A percentile compares a stretch with the other conserved stretches of the same genome.
These are phyloP conservation scores for Panurus biarmicus DNA, from an alignment of 2,113 vertebrate species.

Conservation along the genomic window DNA sequence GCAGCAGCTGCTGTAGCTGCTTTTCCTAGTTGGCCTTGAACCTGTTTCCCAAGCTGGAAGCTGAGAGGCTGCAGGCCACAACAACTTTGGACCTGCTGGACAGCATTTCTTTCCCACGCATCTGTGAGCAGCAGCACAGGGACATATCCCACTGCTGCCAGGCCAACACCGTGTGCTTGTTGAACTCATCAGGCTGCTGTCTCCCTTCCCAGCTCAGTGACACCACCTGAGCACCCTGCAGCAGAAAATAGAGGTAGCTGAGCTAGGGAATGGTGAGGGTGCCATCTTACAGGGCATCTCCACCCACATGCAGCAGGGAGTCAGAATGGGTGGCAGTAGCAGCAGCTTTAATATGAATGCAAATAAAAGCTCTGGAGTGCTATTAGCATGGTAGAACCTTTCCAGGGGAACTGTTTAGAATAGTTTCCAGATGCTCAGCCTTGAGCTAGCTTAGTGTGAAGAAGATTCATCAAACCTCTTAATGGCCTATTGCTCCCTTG, in stretches of 20 bases:
- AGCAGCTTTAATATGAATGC: not conserved
- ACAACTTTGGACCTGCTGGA: not conserved
- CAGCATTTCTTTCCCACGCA: not conserved
- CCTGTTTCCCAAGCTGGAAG: not conserved
- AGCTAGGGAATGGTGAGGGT: not conserved
- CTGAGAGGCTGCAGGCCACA: not conserved
- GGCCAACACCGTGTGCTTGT: not conserved
- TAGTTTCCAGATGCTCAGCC: not conserved
- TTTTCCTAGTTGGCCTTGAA: not conserved
- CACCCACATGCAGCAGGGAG: not conserved
- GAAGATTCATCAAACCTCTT: not conserved
- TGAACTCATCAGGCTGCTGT: slow-evolving; percentile 30
- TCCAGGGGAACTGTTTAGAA: not conserved
- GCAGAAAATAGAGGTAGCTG: not conserved
- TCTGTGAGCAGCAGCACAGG: fast-evolving
- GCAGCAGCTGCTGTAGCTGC: not conserved
- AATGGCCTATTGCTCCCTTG: not conserved
- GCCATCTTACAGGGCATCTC: not conserved
- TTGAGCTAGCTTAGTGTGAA: not conserved
- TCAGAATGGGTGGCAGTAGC: not conserved
- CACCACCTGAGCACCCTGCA: slow-evolving; percentile 25
- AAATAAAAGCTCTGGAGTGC: not conserved
- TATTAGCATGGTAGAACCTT: not conserved
- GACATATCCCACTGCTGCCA: not conserved
- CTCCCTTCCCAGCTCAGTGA: slow-evolving; percentile 40